These are phyloP conservation scores for Ichneumon xanthorius DNA, from an alignment of 2,888 invertebrate genomes.

Conservation along the genomic window DNA sequence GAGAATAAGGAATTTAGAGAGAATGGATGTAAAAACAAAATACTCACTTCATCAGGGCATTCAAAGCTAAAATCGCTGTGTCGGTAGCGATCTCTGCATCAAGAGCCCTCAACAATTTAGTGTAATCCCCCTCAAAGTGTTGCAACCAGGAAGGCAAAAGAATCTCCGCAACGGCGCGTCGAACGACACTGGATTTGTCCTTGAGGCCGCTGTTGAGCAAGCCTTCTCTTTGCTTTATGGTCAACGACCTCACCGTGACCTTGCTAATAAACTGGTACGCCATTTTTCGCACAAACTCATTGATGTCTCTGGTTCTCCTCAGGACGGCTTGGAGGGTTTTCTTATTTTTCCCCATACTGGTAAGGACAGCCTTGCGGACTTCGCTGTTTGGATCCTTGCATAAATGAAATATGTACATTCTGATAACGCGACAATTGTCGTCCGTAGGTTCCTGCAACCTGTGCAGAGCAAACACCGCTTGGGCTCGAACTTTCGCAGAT, in stretches of 20 bases:
- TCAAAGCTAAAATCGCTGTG: slow-evolving; percentile 86
- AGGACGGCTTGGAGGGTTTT: slow-evolving; percentile 90
- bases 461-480: slow-evolving; percentile 92
- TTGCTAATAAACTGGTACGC: slow-evolving; percentile 86
- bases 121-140: slow-evolving; percentile 89
- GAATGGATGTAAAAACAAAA: neutral
- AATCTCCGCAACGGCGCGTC: slow-evolving; percentile 84
- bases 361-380: slow-evolving; percentile 90
- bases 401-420: slow-evolving; percentile 90
- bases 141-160: slow-evolving; percentile 92
- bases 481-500: slow-evolving; percentile 91
- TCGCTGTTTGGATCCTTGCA: slow-evolving; percentile 91
- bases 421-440: slow-evolving; percentile 91
- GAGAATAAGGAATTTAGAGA: no score
- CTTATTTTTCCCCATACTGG: slow-evolving; percentile 90
- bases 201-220: slow-evolving; percentile 88
- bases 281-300: slow-evolving; percentile 90
- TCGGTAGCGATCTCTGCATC: slow-evolving; percentile 89
- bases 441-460: slow-evolving; percentile 93
- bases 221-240: slow-evolving; percentile 88
- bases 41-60: slow-evolving; percentile 87
- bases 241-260: slow-evolving; percentile 87
- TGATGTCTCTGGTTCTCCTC: slow-evolving; percentile 91
- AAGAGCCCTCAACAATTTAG: slow-evolving; percentile 90
- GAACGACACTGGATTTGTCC: slow-evolving; percentile 87